Base-by-base conservation (phyloP, 2,113 vertebrate genomes). In the Hipposideros armiger region DNA sequence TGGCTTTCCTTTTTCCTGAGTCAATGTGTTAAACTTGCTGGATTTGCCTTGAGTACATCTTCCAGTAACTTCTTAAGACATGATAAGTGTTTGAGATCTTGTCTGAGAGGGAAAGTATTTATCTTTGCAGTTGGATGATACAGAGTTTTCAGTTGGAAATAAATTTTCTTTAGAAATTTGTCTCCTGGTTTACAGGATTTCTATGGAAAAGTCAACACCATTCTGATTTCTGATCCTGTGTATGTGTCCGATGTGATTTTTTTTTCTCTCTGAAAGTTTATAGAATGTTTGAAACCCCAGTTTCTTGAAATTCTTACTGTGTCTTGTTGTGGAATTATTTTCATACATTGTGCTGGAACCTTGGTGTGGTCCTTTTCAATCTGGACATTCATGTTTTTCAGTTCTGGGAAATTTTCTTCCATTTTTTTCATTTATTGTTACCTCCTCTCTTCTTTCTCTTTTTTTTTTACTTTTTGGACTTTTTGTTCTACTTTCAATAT, bases 341-440 rank as follows among this genome's bases (percentile, higher is more conserved):
- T 72, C 20, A 78, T 76, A 78, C 19, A 16, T 30, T 73, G 32
- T 92, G 15, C 40, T 92, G 6, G 72, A 86, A 72, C 10, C 24
- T 76, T 85, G 6, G 47, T 54, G 54, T 67, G 36, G 26, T 6
- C 69, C 54, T 87, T 73, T 92, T 90, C 5, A 22, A 0, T 52
- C 32, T 67, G 32, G 54, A 42, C 16, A 64, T 56, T 52, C 19
- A 15, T 64, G 24, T 86, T 77, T 47, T 94, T 81, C n/a, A 64
- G 4, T 94, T 90, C 45, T 92, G n/a, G 45, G 42, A 95, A 64
- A 58, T 45, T 66, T 77, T 70, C 45, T 87, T 88, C 11, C 81
- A 1, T 9, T 10, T 62, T 70, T 74, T 90, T 60, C 16, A 14
- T 80, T 78, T 40, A 64, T 80, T 19, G 54, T 92, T n/a, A n/a